Base-by-base conservation (phyloP, 2,113 vertebrate species). In the Serinus canaria region DNA sequence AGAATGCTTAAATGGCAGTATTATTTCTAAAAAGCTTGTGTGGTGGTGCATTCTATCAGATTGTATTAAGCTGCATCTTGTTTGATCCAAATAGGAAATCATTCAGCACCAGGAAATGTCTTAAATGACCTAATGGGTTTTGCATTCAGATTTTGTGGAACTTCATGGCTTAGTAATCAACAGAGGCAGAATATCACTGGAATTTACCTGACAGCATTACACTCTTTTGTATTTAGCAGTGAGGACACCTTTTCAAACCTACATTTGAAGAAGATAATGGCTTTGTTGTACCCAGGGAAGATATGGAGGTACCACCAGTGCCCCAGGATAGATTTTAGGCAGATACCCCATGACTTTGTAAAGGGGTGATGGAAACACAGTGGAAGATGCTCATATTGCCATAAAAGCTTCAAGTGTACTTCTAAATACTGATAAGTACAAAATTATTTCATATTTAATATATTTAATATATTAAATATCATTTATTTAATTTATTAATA, bases 191-290 rank as follows among this genome's bases (percentile, higher is more conserved):
- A 68, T n/a, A 68, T 35, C 20, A 66, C 25, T 27, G 18, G 18
- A 53, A 70, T 73, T 80, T 85, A 56, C 59, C 9, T 43, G 41
- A 43, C 15, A 66, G 4, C 10, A 55, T 35, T 74, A 33, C 74
- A 80, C 7, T 67, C 5, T 24, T 59, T 52, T 76, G 6, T 0
- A 0, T 73, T 83, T 63, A 78, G 14, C 41, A 50, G 6, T 27
- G 41, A 83, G n/a, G 17, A 8, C 9, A 79, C 1, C 0, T 31
- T 37, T 33, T 3, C 20, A 41, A 52, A 76, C 10, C 5, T 19
- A 2, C 47, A 31, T 44, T 44, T 89, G 47, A 9, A 74, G 44
- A 81, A 77, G 31, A 17, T 13, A 59, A 33, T 52, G 0, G 0
- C 10, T 74, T 53, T 25, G 4, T 15, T 85, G 20, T 16, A 55